phyloP scores from a whole-genome alignment of 1,140 invertebrate genomes.

The Drosophila sp. region DNA sequence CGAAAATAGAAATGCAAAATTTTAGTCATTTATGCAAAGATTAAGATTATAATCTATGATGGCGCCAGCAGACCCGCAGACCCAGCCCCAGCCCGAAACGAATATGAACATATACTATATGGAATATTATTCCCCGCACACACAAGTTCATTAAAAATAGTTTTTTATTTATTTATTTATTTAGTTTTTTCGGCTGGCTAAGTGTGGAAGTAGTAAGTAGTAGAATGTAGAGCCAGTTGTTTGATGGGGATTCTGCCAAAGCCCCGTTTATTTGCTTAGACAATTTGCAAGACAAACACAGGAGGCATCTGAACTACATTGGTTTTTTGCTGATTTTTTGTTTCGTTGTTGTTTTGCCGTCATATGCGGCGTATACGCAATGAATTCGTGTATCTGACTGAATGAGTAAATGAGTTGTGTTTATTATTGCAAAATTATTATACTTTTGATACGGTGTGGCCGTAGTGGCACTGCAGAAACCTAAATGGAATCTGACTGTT shows the following conservation, averaged over 20 bases:
- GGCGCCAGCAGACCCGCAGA: constrained; percentile 2
- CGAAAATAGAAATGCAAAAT: constrained; percentile 4
- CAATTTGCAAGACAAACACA: constrained; percentile 14
- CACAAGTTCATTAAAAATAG: constrained; percentile 49
- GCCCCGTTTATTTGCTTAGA: constrained; percentile 53
- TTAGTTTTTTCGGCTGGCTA: constrained; percentile 6
- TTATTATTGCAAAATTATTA: constrained; percentile 52
- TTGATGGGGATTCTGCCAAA: constrained; percentile 24
- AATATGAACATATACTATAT: background rate
- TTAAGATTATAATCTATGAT: constrained; percentile 16
- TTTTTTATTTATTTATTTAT: constrained; percentile 43
- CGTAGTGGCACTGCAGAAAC: background rate
- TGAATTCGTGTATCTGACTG: constrained; percentile 38
- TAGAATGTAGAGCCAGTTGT: background rate
- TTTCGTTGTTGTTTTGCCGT: background rate
- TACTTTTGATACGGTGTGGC: background rate
- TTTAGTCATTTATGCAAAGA: constrained; percentile 7
- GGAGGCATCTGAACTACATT: constrained; percentile 56
- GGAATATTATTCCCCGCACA: constrained; percentile 28
- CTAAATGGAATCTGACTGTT: background rate
- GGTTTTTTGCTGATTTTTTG: constrained; percentile 11
- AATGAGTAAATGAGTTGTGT: constrained; percentile 39
- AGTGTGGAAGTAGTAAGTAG: constrained; percentile 6
- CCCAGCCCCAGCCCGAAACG: background rate
- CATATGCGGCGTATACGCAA: constrained; percentile 70